Conservation (phyloP, 2,113 vertebrate genomes). For the Cromileptes altivelis region DNA sequence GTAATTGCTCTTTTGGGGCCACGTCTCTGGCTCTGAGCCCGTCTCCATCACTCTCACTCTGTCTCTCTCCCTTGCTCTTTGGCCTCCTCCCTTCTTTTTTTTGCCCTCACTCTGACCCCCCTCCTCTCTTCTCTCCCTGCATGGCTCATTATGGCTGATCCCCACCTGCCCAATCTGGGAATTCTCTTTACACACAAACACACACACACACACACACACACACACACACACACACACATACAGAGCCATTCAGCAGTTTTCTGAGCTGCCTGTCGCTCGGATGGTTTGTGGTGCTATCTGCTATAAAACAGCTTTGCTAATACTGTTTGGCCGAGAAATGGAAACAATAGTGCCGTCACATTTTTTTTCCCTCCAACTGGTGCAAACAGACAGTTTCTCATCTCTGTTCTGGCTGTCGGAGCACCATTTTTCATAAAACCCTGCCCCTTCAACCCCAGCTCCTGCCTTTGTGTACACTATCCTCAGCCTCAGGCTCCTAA, state of each 20-base stretch:
- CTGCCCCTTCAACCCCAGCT: constrained; percentile 23
- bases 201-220: constrained; percentile 25
- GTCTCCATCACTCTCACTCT: constrained; percentile 68
- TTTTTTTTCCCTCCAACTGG: constrained; percentile 55
- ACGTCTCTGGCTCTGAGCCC: constrained; percentile 72
- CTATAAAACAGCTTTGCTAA: constrained; percentile 80
- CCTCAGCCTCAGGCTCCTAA: constrained; percentile 47
- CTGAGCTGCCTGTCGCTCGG: constrained; percentile 69
- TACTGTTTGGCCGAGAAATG: constrained; percentile 67
- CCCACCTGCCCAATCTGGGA: constrained; percentile 77
- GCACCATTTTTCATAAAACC: constrained; percentile 56
- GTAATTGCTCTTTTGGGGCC: constrained; percentile 83
- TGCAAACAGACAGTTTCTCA: constrained; percentile 66
- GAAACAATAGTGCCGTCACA: constrained; percentile 73
- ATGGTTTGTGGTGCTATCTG: constrained; percentile 75
- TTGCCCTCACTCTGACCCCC: constrained; percentile 21
- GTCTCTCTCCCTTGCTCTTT: constrained; percentile 52
- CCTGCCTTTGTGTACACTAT: constrained; percentile 46
- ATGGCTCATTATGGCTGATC: constrained; percentile 79
- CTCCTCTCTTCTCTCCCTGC: constrained; percentile 52
- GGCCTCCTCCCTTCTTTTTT: constrained; percentile 40
- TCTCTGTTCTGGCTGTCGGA: constrained; percentile 52
- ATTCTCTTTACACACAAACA: constrained; percentile 43
- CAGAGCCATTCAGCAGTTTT: constrained; percentile 75
- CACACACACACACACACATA: constrained; percentile 29